These are phyloP conservation scores for Laupala kohalensis DNA, from an alignment of 1,140 invertebrate species.

Conservation along the genomic window DNA sequence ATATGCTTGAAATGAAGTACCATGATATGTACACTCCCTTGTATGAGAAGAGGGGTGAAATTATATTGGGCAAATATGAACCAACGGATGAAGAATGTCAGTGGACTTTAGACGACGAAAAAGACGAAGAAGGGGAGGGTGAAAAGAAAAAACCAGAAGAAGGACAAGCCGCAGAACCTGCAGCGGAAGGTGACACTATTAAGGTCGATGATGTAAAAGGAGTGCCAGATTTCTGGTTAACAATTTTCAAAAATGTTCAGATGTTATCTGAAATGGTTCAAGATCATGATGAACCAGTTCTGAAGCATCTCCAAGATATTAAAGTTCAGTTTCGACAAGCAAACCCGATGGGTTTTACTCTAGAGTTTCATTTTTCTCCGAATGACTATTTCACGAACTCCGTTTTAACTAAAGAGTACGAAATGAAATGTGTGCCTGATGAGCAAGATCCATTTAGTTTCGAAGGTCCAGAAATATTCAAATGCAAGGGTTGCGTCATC, in stretches of 20 bases:
- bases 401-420: constrained; percentile 88
- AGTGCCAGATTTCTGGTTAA: constrained; percentile 94
- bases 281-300: constrained; percentile 87
- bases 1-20: constrained; percentile 85
- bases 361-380: constrained; percentile 88
- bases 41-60: constrained; percentile 67
- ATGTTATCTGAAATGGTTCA: constrained; percentile 84
- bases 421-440: constrained; percentile 87
- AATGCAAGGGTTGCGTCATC: constrained; percentile 81
- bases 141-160: constrained; percentile 50
- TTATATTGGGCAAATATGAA: constrained; percentile 70
- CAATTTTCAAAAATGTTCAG: constrained; percentile 89
- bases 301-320: constrained; percentile 85
- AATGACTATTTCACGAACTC: constrained; percentile 96
- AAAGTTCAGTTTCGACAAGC: constrained; percentile 58
- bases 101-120: constrained; percentile 65
- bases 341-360: constrained; percentile 69
- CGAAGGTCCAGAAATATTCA: constrained; percentile 94
- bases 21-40: constrained; percentile 66
- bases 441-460: constrained; percentile 86
- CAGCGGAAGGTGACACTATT: constrained; percentile 27
- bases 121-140: constrained; percentile 44
- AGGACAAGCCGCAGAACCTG: constrained; percentile 36
- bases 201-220: constrained; percentile 55
- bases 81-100: constrained; percentile 79